These are phyloP conservation scores for Ivindomyrus marchei DNA, from an alignment of 2,113 vertebrate genomes.

Conservation along the genomic window DNA sequence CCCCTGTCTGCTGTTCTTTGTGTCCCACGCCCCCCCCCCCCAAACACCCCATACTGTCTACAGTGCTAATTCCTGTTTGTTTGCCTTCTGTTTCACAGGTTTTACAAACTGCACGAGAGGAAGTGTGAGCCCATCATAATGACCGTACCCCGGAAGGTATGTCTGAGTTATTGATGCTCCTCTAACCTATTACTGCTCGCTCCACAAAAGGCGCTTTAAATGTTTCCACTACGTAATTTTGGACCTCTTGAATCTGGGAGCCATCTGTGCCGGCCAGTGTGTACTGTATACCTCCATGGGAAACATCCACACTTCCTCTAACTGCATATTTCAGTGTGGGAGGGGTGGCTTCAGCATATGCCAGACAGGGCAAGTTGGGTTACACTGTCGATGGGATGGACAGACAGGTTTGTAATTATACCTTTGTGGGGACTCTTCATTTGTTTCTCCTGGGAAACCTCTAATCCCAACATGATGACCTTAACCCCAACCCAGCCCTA, in stretches of 20 bases:
- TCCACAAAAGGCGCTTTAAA: neutral
- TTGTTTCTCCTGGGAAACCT: no score
- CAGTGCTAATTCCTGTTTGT: neutral
- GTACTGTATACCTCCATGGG: neutral
- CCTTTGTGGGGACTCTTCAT: no score
- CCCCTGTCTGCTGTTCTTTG: neutral
- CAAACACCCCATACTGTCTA: neutral
- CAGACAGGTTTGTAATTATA: no score
- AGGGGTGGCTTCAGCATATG: neutral
- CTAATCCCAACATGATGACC: no score
- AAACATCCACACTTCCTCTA: neutral
- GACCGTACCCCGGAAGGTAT: conserved; percentile 94
- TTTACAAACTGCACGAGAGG: conserved; percentile 98
- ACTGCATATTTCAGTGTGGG: neutral
- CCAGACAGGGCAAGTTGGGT: neutral
- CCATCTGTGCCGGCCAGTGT: neutral
- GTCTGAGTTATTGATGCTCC: neutral
- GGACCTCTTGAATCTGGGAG: conserved; percentile 26
- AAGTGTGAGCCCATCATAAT: conserved; percentile 98
- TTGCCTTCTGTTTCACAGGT: conserved; percentile 58
- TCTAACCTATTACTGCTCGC: neutral
- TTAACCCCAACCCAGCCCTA: no score
- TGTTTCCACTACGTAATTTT: neutral
- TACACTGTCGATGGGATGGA: neutral
- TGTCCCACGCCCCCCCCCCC: neutral